Conservation (phyloP, 37 sponge, comb jelly and placozoan species). For the Agelas oroides region DNA sequence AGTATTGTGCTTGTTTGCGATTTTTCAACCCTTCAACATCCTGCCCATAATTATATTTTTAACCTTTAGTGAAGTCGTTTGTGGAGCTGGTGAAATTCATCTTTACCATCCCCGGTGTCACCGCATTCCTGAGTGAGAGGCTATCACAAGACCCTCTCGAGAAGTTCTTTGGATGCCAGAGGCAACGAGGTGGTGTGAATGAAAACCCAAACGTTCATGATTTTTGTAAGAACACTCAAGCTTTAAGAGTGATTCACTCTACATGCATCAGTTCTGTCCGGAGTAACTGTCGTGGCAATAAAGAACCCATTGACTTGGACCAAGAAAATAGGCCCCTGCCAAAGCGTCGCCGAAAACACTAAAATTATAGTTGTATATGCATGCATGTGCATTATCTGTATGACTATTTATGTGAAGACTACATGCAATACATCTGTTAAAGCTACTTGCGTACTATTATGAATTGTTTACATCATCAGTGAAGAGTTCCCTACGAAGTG, state of each 20-base stretch:
- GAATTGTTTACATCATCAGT: no score
- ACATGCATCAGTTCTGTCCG: not conserved
- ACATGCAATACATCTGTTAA: no score
- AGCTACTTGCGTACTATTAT: no score
- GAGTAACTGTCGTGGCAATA: conserved; percentile 10
- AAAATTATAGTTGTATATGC: not conserved
- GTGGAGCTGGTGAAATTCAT: conserved; percentile 8
- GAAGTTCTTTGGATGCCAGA: conserved; percentile 28
- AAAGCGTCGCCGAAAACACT: conserved; percentile 5
- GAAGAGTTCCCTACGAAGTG: not conserved
- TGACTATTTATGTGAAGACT: no score
- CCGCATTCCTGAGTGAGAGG: not conserved
- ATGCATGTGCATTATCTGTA: no score
- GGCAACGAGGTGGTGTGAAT: conserved; percentile 17
- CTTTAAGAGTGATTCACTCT: conserved; percentile 22
- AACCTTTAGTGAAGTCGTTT: not conserved
- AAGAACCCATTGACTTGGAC: not conserved
- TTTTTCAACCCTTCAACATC: no score
- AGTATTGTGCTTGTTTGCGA: no score
- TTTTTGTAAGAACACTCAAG: conserved; percentile 16
- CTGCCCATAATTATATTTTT: not conserved
- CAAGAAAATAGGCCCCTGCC: conserved; percentile 23
- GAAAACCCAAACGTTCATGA: conserved; percentile 27
- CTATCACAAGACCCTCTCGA: conserved; percentile 20
- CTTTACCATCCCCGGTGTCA: conserved; percentile 5